Evolutionary conservation across 1,140 invertebrate species (phyloP).

Genomic region (Nymphalis io): DNA sequence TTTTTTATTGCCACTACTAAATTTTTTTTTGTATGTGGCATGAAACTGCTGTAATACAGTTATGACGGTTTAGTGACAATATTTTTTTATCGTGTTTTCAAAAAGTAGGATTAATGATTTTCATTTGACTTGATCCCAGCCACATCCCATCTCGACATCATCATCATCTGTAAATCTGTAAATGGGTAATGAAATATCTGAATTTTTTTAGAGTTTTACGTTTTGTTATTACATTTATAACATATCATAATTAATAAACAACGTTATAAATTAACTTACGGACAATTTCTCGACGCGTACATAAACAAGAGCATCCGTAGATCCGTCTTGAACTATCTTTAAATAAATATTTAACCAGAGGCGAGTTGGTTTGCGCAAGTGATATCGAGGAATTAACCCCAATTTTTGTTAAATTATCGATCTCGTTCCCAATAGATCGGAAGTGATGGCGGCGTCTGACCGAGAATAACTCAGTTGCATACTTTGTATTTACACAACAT

Average conservation of each 20-base stretch:
- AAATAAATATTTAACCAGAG: constrained; percentile 50
- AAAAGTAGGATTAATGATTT: no score
- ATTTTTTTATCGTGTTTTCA: no score
- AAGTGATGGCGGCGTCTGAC: constrained; percentile 50
- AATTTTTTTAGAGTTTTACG: no score
- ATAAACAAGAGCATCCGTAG: constrained; percentile 32
- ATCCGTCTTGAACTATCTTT: constrained; percentile 28
- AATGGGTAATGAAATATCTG: no score
- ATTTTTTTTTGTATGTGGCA: background rate
- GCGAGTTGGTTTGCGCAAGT: constrained; percentile 58
- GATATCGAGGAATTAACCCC: constrained; percentile 73
- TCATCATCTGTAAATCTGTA: no score
- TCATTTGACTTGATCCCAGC: no score
- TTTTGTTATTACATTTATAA: background rate
- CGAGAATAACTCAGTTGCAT: constrained; percentile 54
- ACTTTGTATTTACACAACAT: constrained; percentile 43
- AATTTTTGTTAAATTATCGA: constrained; percentile 66
- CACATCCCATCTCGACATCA: no score
- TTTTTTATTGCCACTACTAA: background rate
- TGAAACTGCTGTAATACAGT: no score
- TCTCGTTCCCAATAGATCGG: constrained; percentile 47
- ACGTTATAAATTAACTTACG: background rate
- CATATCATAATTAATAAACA: background rate
- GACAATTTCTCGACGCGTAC: constrained; percentile 1
- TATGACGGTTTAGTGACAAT: no score